A percentile compares a stretch with the other conserved stretches of the same genome.
Evolutionary conservation across 2,888 invertebrate species (phyloP).

Genomic region (Ornithoptera alexandrae): DNA sequence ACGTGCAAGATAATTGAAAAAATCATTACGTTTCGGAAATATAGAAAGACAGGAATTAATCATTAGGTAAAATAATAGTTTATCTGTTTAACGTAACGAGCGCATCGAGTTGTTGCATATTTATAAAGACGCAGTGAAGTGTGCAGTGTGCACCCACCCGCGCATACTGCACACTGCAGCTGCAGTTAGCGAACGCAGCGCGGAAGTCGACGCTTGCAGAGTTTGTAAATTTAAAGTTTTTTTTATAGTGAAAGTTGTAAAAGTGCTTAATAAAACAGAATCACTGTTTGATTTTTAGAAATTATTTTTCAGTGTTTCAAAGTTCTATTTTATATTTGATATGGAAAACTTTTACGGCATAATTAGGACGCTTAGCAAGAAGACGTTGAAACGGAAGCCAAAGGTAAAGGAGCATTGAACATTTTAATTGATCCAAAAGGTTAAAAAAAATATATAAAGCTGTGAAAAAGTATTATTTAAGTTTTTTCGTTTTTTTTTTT

Average conservation of each 20-base stretch:
- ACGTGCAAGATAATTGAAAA: too few relatives aligned
- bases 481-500: too few relatives aligned
- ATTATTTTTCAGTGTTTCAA: constrained; percentile 3
- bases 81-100: constrained; percentile 46
- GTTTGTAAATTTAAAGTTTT: neutral
- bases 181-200: constrained; percentile 68
- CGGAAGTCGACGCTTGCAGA: constrained; percentile 37
- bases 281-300: neutral
- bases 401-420: constrained; percentile 49
- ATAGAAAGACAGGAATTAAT: too few relatives aligned
- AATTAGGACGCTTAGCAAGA: constrained; percentile 69
- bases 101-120: constrained; percentile 68
- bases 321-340: constrained; percentile 4
- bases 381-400: constrained; percentile 68
- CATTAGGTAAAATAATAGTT: too few relatives aligned
- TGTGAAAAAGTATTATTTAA: too few relatives aligned
- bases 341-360: constrained; percentile 74
- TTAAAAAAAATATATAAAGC: too few relatives aligned
- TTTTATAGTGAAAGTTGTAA: constrained; percentile 22
- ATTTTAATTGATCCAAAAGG: neutral
- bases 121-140: constrained; percentile 57
- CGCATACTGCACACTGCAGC: constrained; percentile 57
- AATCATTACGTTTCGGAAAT: too few relatives aligned
- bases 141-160: constrained; percentile 41
- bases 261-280: neutral